Evolutionary conservation across 2,888 invertebrate genomes (phyloP).

Genomic region (Arge pagana): DNA sequence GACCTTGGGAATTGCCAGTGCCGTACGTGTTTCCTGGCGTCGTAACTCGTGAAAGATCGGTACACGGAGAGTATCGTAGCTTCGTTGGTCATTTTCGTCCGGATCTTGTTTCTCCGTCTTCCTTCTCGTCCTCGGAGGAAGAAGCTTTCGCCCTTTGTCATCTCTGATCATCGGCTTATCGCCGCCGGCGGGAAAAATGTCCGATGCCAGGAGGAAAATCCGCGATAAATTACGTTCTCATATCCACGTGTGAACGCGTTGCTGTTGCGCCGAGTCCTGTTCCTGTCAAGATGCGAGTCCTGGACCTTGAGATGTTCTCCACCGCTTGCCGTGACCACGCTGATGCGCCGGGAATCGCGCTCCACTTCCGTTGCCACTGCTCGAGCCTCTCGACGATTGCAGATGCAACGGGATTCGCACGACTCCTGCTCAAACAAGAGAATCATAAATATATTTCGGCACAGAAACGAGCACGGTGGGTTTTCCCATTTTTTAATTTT

Average conservation of each 20-base stretch:
- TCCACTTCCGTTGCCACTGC: slow-evolving; percentile 33
- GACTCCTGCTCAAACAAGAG: slow-evolving; percentile 47
- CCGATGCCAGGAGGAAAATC: too few relatives aligned
- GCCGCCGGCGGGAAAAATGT: not conserved
- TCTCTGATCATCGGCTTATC: not conserved
- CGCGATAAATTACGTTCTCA: slow-evolving; percentile 28
- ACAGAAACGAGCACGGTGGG: too few relatives aligned
- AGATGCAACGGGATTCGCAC: slow-evolving; percentile 55
- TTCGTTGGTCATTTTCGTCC: slow-evolving; percentile 1
- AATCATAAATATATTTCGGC: too few relatives aligned
- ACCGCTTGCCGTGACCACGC: slow-evolving; percentile 39
- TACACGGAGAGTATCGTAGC: slow-evolving; percentile 19
- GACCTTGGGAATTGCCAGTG: too few relatives aligned
- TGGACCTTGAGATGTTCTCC: slow-evolving; percentile 37
- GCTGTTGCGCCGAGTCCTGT: slow-evolving; percentile 42
- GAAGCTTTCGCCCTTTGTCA: too few relatives aligned
- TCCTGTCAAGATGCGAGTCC: slow-evolving; percentile 49
- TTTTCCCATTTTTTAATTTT: too few relatives aligned
- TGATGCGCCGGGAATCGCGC: slow-evolving; percentile 36
- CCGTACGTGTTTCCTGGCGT: too few relatives aligned
- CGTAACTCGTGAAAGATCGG: too few relatives aligned
- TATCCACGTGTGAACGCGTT: slow-evolving; percentile 51
- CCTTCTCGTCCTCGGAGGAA: not conserved
- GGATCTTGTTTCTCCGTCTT: not conserved
- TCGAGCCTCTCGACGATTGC: slow-evolving; percentile 42